These are phyloP conservation scores for Australoheros facetus DNA, from an alignment of 2,797 vertebrate genomes.

Conservation along the genomic window DNA sequence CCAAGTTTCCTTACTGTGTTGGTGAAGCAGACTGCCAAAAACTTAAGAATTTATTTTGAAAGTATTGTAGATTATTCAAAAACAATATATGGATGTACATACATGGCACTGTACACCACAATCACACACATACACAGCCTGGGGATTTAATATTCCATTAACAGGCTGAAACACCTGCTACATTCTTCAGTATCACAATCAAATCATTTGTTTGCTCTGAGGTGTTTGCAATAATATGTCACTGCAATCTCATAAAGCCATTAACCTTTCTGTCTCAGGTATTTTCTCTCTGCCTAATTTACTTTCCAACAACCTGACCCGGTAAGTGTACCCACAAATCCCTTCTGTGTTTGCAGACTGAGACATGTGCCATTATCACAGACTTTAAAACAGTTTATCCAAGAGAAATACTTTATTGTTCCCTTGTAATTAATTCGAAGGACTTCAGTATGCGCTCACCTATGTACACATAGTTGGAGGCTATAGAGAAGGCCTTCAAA, in stretches of 20 bases:
- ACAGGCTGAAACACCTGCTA: conserved; percentile 22
- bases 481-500: not conserved
- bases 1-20: not conserved
- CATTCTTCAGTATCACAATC: conserved; percentile 41
- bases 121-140: not conserved
- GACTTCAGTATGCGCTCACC: not conserved
- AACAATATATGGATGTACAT: not conserved
- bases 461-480: conserved; percentile 10
- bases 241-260: conserved; percentile 62
- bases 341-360: conserved; percentile 21
- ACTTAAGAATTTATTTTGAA: not conserved
- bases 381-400: conserved; percentile 17
- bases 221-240: conserved; percentile 66
- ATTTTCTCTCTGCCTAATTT: conserved; percentile 60
- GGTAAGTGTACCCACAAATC: conserved; percentile 38
- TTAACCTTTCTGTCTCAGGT: conserved; percentile 64
- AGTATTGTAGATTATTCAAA: not conserved
- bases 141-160: conserved; percentile 50
- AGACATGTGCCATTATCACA: not conserved
- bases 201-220: conserved; percentile 62
- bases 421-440: not conserved
- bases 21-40: not conserved
- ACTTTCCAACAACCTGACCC: conserved; percentile 41
- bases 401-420: conserved; percentile 25
- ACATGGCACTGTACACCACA: not conserved